These are phyloP conservation scores for Acanthosepion pharaonis DNA, from an alignment of 2,888 invertebrate genomes.

Conservation along the genomic window DNA sequence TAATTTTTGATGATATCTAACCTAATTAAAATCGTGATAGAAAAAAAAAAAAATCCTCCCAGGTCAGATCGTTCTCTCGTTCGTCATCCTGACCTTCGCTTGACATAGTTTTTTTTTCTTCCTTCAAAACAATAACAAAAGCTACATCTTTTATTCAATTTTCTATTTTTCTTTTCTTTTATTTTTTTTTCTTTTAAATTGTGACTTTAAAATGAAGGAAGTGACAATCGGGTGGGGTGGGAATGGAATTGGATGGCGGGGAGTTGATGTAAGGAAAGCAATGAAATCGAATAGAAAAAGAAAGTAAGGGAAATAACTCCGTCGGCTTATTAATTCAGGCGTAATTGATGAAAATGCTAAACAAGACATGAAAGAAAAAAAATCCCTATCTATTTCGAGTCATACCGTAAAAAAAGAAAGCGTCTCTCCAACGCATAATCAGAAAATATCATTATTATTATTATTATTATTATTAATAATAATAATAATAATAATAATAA, in stretches of 20 bases:
- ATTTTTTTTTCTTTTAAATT: neutral
- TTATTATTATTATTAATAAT: neutral
- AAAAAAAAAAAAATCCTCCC: neutral
- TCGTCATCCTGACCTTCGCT: neutral
- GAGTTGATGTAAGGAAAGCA: neutral
- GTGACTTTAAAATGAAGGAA: neutral
- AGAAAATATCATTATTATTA: neutral
- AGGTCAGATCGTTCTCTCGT: neutral
- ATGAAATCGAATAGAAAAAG: neutral
- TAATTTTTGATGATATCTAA: neutral
- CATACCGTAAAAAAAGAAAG: neutral
- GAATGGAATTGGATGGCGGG: neutral
- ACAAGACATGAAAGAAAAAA: neutral
- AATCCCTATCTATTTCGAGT: neutral
- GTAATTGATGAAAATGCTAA: neutral
- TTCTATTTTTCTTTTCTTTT: neutral
- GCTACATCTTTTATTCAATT: neutral
- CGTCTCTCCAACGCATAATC: neutral
- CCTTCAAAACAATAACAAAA: neutral
- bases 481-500: neutral
- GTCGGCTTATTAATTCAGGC: neutral
- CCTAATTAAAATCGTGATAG: neutral
- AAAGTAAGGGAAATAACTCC: neutral
- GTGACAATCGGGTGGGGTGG: neutral
- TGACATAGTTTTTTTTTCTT: neutral